These are phyloP conservation scores for cattle (Bos taurus) DNA, from an alignment of 2,113 vertebrate genomes.

Conservation along the genomic window DNA sequence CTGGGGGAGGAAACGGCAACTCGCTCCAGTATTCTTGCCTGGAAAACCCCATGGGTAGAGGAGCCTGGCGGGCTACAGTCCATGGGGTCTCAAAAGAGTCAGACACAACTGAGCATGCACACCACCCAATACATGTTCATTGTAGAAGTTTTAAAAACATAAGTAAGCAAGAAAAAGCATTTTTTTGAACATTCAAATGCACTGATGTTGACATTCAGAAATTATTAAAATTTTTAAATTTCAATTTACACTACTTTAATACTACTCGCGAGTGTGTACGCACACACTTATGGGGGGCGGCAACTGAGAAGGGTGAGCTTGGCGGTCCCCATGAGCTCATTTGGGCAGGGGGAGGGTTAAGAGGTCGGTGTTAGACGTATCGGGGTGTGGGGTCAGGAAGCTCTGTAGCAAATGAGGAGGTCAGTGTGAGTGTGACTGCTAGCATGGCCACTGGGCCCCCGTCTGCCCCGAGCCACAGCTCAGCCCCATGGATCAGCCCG, in stretches of 20 bases:
- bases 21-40: background rate
- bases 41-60: background rate
- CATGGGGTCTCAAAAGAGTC: background rate
- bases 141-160: background rate
- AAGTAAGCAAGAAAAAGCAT: background rate
- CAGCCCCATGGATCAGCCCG: background rate
- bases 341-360: background rate
- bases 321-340: background rate
- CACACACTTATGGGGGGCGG: rapidly evolving
- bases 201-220: background rate
- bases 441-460: background rate
- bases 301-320: background rate
- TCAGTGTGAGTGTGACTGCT: rapidly evolving
- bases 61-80: background rate
- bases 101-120: background rate
- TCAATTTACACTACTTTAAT: background rate
- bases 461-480: background rate
- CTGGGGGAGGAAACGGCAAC: background rate
- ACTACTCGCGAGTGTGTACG: rapidly evolving
- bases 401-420: background rate
- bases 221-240: background rate
- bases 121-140: background rate
- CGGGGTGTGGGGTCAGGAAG: background rate
- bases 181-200: background rate
- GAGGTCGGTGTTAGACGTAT: background rate